phyloP scores from a whole-genome alignment of 2,888 invertebrate species.

The Pinctada fucata region DNA sequence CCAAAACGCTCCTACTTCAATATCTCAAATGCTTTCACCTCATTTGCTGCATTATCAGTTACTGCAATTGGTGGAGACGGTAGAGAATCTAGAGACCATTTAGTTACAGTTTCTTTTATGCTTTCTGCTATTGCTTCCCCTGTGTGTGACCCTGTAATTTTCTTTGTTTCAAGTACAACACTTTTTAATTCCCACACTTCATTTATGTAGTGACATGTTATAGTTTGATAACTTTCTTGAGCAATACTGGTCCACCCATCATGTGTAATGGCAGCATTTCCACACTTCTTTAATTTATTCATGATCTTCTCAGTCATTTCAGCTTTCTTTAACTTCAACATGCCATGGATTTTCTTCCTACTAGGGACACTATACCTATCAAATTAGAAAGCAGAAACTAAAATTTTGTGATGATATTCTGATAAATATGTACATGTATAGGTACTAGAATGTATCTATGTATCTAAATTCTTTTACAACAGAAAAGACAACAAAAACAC shows the following conservation, averaged over 20 bases:
- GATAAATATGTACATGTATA: too few species aligned
- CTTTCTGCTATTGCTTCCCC: too few species aligned
- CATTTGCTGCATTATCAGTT: slow-evolving; percentile 40
- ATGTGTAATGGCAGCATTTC: background rate
- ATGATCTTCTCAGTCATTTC: background rate
- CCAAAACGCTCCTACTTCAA: too few species aligned
- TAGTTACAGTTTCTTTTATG: slow-evolving; percentile 3
- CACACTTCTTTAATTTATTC: too few species aligned
- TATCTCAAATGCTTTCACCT: slow-evolving; percentile 32
- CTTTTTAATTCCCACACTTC: slow-evolving; percentile 13
- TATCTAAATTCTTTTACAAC: too few species aligned
- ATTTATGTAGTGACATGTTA: slow-evolving; percentile 16
- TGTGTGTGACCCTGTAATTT: slow-evolving; percentile 18
- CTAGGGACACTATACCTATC: slow-evolving; percentile 11
- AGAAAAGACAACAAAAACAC: too few species aligned
- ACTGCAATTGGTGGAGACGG: slow-evolving; percentile 12
- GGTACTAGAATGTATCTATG: too few species aligned
- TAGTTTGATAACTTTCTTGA: background rate
- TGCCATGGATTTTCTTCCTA: background rate
- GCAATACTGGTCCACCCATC: slow-evolving; percentile 22
- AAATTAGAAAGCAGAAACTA: too few species aligned
- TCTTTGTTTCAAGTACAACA: slow-evolving; percentile 10
- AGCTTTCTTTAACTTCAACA: slow-evolving; percentile 2
- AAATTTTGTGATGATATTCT: too few species aligned
- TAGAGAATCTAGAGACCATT: slow-evolving; percentile 17